Conservation (phyloP, 2,113 vertebrate species). For the Epinephelus lanceolatus region DNA sequence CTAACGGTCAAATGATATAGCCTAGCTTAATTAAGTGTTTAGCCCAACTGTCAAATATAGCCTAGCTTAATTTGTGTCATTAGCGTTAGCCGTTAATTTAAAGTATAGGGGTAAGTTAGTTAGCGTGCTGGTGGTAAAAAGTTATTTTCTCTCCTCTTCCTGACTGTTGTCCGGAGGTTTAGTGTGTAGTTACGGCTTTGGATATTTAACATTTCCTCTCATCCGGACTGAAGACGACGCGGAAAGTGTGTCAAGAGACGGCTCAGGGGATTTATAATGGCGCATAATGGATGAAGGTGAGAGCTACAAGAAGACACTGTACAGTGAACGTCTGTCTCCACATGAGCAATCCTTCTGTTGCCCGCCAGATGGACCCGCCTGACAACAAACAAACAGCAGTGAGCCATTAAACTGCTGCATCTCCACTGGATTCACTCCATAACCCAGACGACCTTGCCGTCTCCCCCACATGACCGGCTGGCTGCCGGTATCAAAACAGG, state of each 20-base stretch:
- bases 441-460: conserved; percentile 77
- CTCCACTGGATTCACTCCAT: conserved; percentile 49
- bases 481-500: conserved; percentile 37
- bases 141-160: background rate
- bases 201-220: conserved; percentile 21
- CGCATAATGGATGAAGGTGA: conserved; percentile 63
- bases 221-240: background rate
- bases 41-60: background rate
- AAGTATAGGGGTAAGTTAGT: background rate
- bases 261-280: conserved; percentile 45
- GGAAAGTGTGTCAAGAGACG: conserved; percentile 57
- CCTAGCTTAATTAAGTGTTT: background rate
- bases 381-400: conserved; percentile 63
- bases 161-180: background rate
- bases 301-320: background rate
- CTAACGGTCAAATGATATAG: background rate
- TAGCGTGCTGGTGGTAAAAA: background rate
- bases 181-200: background rate
- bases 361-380: conserved; percentile 76
- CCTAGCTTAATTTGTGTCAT: background rate
- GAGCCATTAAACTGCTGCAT: conserved; percentile 43
- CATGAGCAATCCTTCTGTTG: conserved; percentile 53
- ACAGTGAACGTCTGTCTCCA: conserved; percentile 23
- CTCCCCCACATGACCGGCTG: conserved; percentile 43
- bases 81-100: background rate